Evolutionary conservation across 2,888 invertebrate species (phyloP).

Genomic region (Eupithecia insigniata): DNA sequence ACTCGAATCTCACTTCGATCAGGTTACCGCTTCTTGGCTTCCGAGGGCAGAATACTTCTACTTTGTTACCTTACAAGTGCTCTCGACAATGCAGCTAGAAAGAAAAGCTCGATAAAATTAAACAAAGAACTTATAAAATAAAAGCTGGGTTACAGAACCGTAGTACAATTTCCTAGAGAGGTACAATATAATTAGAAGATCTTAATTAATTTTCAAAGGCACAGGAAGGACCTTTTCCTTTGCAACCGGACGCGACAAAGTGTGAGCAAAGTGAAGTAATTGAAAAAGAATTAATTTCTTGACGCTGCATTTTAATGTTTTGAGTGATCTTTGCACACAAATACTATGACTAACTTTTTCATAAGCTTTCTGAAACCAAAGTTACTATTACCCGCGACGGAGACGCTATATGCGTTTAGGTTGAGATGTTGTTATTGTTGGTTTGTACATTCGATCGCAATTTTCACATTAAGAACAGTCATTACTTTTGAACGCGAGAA

Average conservation of each 20-base stretch:
- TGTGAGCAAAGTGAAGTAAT: constrained; percentile 47
- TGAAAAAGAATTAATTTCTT: constrained; percentile 47
- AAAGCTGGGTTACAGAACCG: constrained; percentile 14
- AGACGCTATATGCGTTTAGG: too few species aligned
- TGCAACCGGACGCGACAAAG: constrained; percentile 41
- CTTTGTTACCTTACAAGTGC: not conserved
- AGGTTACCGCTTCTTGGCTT: too few species aligned
- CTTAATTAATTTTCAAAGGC: constrained; percentile 39
- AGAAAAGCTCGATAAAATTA: not conserved
- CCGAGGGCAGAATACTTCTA: too few species aligned
- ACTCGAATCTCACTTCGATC: too few species aligned
- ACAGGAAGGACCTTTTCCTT: constrained; percentile 32
- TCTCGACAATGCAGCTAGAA: not conserved
- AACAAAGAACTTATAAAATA: not conserved
- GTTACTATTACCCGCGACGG: too few species aligned
- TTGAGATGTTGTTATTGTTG: too few species aligned
- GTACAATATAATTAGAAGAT: constrained; percentile 37
- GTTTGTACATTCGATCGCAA: too few species aligned
- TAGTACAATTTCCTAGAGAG: constrained; percentile 25
- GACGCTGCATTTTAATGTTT: constrained; percentile 48
- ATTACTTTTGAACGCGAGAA: too few species aligned
- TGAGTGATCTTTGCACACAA: constrained; percentile 40
- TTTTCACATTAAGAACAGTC: too few species aligned
- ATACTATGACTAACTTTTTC: too few species aligned
- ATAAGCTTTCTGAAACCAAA: not conserved